These are phyloP conservation scores for Isoperla grammatica DNA, from an alignment of 2,888 invertebrate genomes.

Conservation along the genomic window DNA sequence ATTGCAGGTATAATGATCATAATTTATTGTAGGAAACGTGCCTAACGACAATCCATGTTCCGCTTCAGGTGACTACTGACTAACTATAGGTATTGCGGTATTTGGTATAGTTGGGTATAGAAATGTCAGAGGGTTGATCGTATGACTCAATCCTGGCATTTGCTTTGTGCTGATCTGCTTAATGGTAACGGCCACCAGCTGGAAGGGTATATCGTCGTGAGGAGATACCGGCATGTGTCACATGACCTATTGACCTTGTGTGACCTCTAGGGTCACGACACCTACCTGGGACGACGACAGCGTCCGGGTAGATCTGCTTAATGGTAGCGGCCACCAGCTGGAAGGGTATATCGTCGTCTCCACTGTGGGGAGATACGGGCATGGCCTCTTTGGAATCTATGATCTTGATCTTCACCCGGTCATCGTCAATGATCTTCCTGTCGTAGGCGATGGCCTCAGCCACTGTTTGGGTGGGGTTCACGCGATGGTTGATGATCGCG, in stretches of 20 bases:
- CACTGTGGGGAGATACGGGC: constrained; percentile 42
- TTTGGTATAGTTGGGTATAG: no score
- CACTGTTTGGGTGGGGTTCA: constrained; percentile 45
- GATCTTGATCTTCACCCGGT: constrained; percentile 38
- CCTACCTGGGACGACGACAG: constrained; percentile 43
- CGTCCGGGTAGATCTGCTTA: constrained; percentile 42
- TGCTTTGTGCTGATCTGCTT: no score
- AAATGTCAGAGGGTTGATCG: no score
- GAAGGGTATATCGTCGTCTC: constrained; percentile 42
- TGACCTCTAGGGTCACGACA: no score
- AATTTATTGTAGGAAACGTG: no score
- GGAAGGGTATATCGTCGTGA: constrained; percentile 42
- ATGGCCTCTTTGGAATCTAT: constrained; percentile 38
- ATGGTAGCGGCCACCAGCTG: constrained; percentile 43
- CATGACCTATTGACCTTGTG: no score
- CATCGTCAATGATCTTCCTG: constrained; percentile 37
- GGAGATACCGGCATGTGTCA: constrained; percentile 44
- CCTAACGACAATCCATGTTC: no score
- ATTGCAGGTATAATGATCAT: no score
- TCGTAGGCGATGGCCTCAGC: constrained; percentile 41
- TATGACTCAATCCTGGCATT: no score
- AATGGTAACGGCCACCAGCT: constrained; percentile 43
- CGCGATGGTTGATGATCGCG: constrained; percentile 46
- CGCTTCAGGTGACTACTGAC: no score
- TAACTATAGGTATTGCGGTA: no score